A percentile compares a stretch with the other conserved stretches of the same genome.
Evolutionary conservation across 1,140 invertebrate genomes (phyloP).

Genomic region (Dreissena rostriformis): DNA sequence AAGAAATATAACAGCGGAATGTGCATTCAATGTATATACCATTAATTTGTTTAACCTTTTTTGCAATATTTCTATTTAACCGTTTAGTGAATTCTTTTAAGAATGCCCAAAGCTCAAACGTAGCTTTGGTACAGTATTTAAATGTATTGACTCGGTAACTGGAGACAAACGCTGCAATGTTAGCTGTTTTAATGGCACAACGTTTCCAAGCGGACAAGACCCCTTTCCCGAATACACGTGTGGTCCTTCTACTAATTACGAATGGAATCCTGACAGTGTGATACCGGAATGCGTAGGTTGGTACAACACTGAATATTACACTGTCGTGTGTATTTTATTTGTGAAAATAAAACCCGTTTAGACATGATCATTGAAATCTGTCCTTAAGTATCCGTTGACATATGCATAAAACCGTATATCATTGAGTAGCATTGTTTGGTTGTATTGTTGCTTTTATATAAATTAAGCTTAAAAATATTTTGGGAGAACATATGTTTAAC

Average conservation of each 20-base stretch:
- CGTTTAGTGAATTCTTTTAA: not conserved
- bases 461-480: too few species aligned
- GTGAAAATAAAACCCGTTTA: not conserved
- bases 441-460: too few species aligned
- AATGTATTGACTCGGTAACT: not conserved
- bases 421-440: not conserved
- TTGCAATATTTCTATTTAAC: not conserved
- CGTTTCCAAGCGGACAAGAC: not conserved
- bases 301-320: not conserved
- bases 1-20: too few species aligned
- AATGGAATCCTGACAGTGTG: not conserved
- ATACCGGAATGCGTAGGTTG: constrained; percentile 4
- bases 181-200: not conserved
- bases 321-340: not conserved
- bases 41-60: too few species aligned
- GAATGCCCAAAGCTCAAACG: not conserved
- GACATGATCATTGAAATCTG: not conserved
- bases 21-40: too few species aligned
- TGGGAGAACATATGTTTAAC: too few species aligned
- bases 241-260: not conserved
- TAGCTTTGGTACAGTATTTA: not conserved
- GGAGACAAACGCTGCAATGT: not conserved
- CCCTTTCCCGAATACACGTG: not conserved
- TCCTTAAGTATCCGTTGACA: not conserved
- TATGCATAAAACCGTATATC: not conserved